Base-by-base conservation (phyloP, 2,797 vertebrate genomes). In the Paratrypauchen microcephalus region DNA sequence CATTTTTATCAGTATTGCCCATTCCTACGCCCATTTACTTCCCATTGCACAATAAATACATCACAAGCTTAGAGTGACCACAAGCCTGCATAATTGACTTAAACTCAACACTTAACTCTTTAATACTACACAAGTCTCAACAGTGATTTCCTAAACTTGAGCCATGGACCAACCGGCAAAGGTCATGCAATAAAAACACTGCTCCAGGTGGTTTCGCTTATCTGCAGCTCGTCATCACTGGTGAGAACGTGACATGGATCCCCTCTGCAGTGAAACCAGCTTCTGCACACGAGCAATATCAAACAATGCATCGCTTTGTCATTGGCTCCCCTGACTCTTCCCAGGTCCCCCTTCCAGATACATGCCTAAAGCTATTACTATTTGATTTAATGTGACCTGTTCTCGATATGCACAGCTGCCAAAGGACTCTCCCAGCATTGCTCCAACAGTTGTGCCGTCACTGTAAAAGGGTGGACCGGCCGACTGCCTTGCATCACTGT, bases 271-370 rank as follows among this genome's bases (percentile, higher is more conserved):
- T 9, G 66, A 84, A 82, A 81, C 80, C 66, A 74, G 59, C 69
- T 76, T 69, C 18, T 79, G 45, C 67, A 65, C 21, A 74, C 71
- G 69, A 55, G 72, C 65, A 61, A 77, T 64, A 66, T 65, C 52
- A 72, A 84, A 86, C 78, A 88, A 86, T 80, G 71, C 64, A 23
- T 66, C 11, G 36, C 78, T 75, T 80, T 86, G 80, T 85, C 75
- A 75, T 65, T 26, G 62, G 68, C 62, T 70, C 71, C 57, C 57
- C 36, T 73, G 72, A 57, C 66, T 71, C 76, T 82, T 72, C 80
- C 77, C 74, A 78, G 69, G 72, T 83, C 68, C 79, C 77, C 80
- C 66, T 58, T 74, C 79, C 79, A 45, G 3, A 58, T 72, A 52
- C 65, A 71, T 73, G 79, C 82, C 76, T 79, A 66, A 64, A 72